Conservation (phyloP, 2,113 vertebrate genomes). For the Pelodiscus sinensis region DNA sequence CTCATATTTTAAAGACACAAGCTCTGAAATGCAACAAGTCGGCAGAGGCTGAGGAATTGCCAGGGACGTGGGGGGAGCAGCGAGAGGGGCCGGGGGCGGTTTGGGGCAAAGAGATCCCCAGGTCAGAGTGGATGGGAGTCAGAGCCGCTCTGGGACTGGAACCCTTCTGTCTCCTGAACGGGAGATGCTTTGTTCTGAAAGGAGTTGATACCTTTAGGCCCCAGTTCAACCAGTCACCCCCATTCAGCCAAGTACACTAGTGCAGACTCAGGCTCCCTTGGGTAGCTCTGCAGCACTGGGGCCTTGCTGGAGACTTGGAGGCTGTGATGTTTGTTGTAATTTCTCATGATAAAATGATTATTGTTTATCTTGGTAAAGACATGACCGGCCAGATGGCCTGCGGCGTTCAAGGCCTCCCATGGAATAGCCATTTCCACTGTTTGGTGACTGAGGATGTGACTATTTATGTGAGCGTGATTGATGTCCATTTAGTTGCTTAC, state of each 20-base stretch:
- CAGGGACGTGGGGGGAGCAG: neutral
- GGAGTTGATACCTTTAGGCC: neutral
- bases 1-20: neutral
- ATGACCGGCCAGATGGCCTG: neutral
- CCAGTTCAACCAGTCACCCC: neutral
- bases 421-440: neutral
- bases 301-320: neutral
- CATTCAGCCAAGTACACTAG: neutral
- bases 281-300: neutral
- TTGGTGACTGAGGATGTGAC: neutral
- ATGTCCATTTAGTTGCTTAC: neutral
- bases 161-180: neutral
- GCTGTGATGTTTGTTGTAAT: neutral
- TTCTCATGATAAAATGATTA: neutral
- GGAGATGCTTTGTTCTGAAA: neutral
- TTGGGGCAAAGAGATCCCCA: neutral
- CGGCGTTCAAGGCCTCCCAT: neutral
- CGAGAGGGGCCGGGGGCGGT: neutral
- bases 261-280: neutral
- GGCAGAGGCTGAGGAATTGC: neutral
- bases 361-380: neutral
- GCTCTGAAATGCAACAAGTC: neutral
- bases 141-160: neutral
- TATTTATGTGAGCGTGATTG: neutral
- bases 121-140: neutral